A percentile compares a stretch with the other conserved stretches of the same genome.
Conservation (phyloP, 2,797 vertebrate species). For the Pygocentrus nattereri region DNA sequence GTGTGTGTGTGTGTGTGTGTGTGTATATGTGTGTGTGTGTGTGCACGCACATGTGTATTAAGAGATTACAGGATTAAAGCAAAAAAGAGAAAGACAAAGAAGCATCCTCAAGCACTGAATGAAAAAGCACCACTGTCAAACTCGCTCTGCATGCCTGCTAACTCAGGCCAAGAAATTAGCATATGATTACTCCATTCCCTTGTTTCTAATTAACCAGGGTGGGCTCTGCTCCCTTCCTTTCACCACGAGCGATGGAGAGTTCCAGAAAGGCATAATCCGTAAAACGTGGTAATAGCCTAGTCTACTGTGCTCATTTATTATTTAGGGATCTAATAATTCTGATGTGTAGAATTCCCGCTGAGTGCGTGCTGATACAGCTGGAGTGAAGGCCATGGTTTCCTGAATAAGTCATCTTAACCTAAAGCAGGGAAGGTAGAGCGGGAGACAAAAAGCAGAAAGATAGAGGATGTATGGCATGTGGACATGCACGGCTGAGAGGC, state of each 20-base stretch:
- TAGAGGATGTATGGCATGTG: not conserved
- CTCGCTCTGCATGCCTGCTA: slow-evolving; percentile 37
- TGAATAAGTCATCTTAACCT: slow-evolving; percentile 45
- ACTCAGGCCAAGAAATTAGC: slow-evolving; percentile 58
- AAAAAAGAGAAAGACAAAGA: slow-evolving; percentile 26
- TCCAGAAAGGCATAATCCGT: slow-evolving; percentile 42
- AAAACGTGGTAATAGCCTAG: slow-evolving; percentile 57
- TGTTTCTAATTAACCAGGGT: slow-evolving; percentile 60
- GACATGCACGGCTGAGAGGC: not conserved
- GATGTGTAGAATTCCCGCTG: slow-evolving; percentile 33
- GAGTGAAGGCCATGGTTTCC: slow-evolving; percentile 30
- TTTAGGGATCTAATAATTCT: slow-evolving; percentile 61
- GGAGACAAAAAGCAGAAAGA: not conserved
- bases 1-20: not conserved
- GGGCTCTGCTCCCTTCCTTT: slow-evolving; percentile 28
- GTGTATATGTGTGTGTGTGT: not conserved
- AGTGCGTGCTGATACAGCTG: slow-evolving; percentile 15
- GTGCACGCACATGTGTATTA: not conserved
- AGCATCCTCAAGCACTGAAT: slow-evolving; percentile 5
- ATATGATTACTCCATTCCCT: slow-evolving; percentile 59
- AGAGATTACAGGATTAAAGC: slow-evolving; percentile 5
- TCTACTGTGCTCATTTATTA: slow-evolving; percentile 59
- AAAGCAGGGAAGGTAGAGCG: slow-evolving; percentile 12
- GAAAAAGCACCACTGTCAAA: slow-evolving; percentile 44
- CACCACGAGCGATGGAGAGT: slow-evolving; percentile 43